A percentile compares a stretch with the other conserved stretches of the same genome.
Evolutionary conservation across 2,113 vertebrate species (phyloP).

Genomic region (Hippocampus comes): DNA sequence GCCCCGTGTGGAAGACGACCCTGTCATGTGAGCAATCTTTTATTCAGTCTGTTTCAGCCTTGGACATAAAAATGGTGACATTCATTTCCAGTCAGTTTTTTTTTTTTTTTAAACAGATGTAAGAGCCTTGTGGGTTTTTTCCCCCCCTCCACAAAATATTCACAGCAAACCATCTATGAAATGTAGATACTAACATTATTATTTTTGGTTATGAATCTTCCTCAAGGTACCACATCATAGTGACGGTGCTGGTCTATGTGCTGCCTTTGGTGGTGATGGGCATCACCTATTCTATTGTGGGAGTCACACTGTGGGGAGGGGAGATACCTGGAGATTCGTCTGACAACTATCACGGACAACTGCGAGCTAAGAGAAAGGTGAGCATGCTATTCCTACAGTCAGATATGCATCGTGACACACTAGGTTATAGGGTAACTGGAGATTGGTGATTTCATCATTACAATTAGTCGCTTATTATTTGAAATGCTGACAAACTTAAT

Average conservation of each 20-base stretch:
- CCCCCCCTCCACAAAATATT: neutral
- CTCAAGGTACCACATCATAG: slow-evolving; percentile 87
- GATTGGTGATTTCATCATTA: neutral
- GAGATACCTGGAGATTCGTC: slow-evolving; percentile 93
- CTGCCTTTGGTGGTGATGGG: slow-evolving; percentile 93
- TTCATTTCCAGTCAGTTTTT: neutral
- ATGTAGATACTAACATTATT: neutral
- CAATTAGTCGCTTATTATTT: neutral
- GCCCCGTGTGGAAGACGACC: slow-evolving; percentile 82
- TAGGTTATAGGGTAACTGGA: slow-evolving; percentile 5
- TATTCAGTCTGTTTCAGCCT: neutral
- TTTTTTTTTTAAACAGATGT: neutral
- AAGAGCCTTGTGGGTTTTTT: neutral
- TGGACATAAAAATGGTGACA: neutral
- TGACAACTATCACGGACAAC: slow-evolving; percentile 92
- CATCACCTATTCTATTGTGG: slow-evolving; percentile 93
- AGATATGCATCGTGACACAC: neutral
- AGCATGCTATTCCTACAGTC: slow-evolving; percentile 2
- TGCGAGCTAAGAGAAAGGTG: slow-evolving; percentile 96
- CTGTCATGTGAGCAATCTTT: slow-evolving; percentile 82
- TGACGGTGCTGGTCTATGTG: slow-evolving; percentile 86
- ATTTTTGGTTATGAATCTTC: neutral
- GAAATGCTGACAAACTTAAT: neutral
- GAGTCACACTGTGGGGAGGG: slow-evolving; percentile 92
- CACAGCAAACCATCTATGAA: neutral